Percentiles rank a stretch among this genome's conserved stretches.
Conservation (phyloP, 2,797 vertebrate genomes). For the Catostomus latipinnis region DNA sequence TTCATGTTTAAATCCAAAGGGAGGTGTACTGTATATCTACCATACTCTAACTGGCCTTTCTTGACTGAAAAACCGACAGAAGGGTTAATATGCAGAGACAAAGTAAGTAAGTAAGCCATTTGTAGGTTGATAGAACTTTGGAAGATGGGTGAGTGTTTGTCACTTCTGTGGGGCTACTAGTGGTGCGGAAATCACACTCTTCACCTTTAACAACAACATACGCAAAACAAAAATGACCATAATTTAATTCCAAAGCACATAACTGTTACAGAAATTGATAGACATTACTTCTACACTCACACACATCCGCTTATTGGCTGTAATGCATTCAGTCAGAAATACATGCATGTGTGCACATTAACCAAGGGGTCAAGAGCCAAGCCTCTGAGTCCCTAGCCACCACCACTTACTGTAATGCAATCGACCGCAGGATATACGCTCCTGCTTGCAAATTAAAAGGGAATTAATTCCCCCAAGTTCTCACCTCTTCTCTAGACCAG, state of each 20-base stretch:
- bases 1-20: no score
- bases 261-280: neutral
- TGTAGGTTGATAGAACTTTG: no score
- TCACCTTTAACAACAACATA: neutral
- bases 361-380: conserved; percentile 54
- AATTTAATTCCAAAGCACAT: neutral
- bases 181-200: no score
- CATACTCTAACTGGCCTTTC: no score
- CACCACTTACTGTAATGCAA: conserved; percentile 65
- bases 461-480: conserved; percentile 66
- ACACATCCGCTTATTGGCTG: neutral
- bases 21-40: no score
- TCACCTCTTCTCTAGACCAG: conserved; percentile 54
- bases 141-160: no score
- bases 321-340: conserved; percentile 44
- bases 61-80: no score
- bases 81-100: no score
- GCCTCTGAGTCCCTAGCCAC: conserved; percentile 55
- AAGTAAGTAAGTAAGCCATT: no score
- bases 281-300: conserved; percentile 18
- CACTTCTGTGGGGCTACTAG: no score
- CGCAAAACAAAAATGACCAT: neutral
- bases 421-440: conserved; percentile 62
- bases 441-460: conserved; percentile 65
- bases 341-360: conserved; percentile 51